Base-by-base conservation (phyloP, 1,140 invertebrate species). In the Leptestheria dahalacensis region DNA sequence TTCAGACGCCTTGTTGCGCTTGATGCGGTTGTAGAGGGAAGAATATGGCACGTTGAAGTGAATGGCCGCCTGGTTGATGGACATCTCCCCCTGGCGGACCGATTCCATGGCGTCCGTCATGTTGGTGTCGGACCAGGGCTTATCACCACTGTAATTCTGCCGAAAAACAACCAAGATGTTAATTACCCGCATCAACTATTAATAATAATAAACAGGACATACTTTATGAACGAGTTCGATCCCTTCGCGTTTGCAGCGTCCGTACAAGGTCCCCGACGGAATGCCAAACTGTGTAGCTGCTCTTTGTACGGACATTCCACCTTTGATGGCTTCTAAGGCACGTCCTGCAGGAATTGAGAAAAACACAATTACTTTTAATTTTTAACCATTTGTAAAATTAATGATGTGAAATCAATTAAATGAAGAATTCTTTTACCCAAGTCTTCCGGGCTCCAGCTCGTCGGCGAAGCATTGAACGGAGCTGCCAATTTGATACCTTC, bases 41-140 rank as follows among this genome's bases (percentile, higher is more conserved):
- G 86, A 90, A 70, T 91, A 91, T 24, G 88, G 88, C 65, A 91
- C 73, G 73, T 91, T 91, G 69, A 83, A 91, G 68, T 91, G 87
- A 63, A 91, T 91, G n/a, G 88, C 86, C 52, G 88, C 88, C 74
- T 91, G 88, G 73, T 91, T 92, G 66, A 92, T 91, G 62, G 86
- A 89, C 87, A 92, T 90, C 66, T 89, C 86, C 21, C 88, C 87
- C 62, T 88, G 76, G 66, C 87, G 86, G 56, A 91, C 86, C 63
- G 88, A 85, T 70, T 90, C 87, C 48, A 91, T 74, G 46, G 88
- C 88, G 71, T 90, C 85, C 10, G 82, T 84, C 87, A 91, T 90
- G 24, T 86, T 86, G 69, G 86, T 85, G 68, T 91, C 87, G 48
- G 86, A 88, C 88, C 88, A 91, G 3, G 87, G 88, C 23, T 29